Evolutionary conservation across 2,113 vertebrate species (phyloP).

Genomic region (Cyprinus carpio): DNA sequence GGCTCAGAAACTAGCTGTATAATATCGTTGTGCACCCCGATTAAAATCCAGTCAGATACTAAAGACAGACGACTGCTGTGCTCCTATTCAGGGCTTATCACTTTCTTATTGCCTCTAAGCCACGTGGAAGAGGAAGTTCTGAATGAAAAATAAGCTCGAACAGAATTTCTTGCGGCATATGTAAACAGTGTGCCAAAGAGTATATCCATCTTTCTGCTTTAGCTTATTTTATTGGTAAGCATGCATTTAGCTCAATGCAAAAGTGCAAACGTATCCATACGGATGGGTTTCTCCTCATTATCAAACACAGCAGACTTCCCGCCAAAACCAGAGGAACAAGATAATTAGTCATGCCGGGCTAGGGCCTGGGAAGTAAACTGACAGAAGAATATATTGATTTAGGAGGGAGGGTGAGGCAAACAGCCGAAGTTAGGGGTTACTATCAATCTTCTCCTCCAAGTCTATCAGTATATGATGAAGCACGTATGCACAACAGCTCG

Average conservation of each 20-base stretch:
- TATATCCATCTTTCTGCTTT: constrained; percentile 27
- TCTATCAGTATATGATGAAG: constrained; percentile 69
- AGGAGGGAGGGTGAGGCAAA: constrained; percentile 64
- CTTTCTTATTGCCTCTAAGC: constrained; percentile 44
- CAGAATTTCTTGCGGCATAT: constrained; percentile 3
- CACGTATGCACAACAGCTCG: constrained; percentile 55
- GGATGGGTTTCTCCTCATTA: constrained; percentile 50
- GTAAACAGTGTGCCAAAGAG: constrained; percentile 22
- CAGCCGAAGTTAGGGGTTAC: constrained; percentile 64
- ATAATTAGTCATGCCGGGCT: constrained; percentile 75
- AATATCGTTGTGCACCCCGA: constrained; percentile 41
- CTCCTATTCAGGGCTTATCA: constrained; percentile 49
- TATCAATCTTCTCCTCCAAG: constrained; percentile 72
- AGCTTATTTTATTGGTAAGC: constrained; percentile 43
- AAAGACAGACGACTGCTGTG: background rate
- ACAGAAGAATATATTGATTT: constrained; percentile 77
- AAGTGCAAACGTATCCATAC: background rate
- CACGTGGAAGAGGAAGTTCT: constrained; percentile 2
- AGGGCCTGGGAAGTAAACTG: constrained; percentile 70
- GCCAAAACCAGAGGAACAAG: constrained; percentile 66
- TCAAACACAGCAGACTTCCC: constrained; percentile 65
- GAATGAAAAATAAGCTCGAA: constrained; percentile 31
- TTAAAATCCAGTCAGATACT: constrained; percentile 19
- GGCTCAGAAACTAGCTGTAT: constrained; percentile 50
- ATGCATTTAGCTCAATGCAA: background rate